A percentile compares a stretch with the other conserved stretches of the same genome.
phyloP scores from a whole-genome alignment of 2,113 vertebrate species.

The Corydoras sp. region DNA sequence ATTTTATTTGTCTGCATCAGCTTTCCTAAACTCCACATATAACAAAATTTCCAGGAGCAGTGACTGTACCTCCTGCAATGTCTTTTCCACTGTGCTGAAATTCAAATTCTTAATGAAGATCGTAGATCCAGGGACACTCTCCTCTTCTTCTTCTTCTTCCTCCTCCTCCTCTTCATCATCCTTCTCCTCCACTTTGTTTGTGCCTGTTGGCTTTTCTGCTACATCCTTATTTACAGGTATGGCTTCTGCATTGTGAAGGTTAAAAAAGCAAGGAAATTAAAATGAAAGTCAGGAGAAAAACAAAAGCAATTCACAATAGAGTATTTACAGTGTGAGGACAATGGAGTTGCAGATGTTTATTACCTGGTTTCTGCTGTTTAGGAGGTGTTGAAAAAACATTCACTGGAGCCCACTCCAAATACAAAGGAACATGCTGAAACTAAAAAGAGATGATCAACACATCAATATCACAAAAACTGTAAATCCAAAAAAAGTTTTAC shows the following conservation, averaged over 20 bases:
- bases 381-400: slow-evolving; percentile 71
- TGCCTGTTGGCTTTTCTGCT: slow-evolving; percentile 26
- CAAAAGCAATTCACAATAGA: too few species aligned
- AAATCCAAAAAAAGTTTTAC: not conserved
- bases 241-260: not conserved
- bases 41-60: not conserved
- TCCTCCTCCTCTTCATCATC: slow-evolving; percentile 50
- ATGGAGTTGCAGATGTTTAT: not conserved
- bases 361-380: slow-evolving; percentile 46
- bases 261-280: not conserved
- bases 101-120: slow-evolving; percentile 94
- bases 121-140: slow-evolving; percentile 78
- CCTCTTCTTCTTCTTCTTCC: slow-evolving; percentile 72
- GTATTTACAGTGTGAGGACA: not conserved
- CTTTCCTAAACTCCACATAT: not conserved
- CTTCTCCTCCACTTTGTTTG: slow-evolving; percentile 29
- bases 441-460: slow-evolving; percentile 27
- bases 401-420: slow-evolving; percentile 90
- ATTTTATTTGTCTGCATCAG: not conserved
- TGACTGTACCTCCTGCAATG: slow-evolving; percentile 64
- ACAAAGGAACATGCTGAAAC: slow-evolving; percentile 74
- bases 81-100: slow-evolving; percentile 82
- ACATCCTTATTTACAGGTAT: not conserved
- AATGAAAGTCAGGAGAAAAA: not conserved
- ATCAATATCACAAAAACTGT: not conserved